Evolutionary conservation across 2,113 vertebrate species (phyloP), one percentile per base, ranked within the genome.

Genomic region (Notothenia coriiceps): DNA sequence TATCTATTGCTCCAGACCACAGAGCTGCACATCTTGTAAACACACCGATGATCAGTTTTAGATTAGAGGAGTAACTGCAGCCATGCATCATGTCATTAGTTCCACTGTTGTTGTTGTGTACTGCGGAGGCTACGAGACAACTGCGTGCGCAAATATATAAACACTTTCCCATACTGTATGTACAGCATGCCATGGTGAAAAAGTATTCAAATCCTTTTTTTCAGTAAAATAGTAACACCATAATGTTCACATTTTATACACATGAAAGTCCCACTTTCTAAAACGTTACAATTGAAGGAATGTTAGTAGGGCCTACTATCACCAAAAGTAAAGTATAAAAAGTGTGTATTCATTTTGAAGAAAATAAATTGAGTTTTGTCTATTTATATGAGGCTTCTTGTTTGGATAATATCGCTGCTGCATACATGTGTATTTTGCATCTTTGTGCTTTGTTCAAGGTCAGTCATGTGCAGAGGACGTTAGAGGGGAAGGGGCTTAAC

Each of bases 1-100:
- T 85, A 82, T 84, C 80, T 77, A 83, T 93, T 90, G 86, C 51
- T 29, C 69, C 40, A 60, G 25, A 79, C 56, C 49, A 35, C 64
- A 83, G 70, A 55, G 51, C 52, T 83, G 70, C 72, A 79, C 60
- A 77, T 91, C 79, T 73, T 76, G 44, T 78, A 73, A 80, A 84
- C 74, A 87, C 61, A 33, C 55, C 65, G 66, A 71, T 75, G 47
- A 74, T 74, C 65, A 64, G 79, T 84, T 46, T 81, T 43, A 70
- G 77, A 84, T 60, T 25, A 79, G 76, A 60, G 74, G 65, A 80
- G 40, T 51, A 70, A 78, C 78, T 78, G 87, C 83, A 49, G 20
- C 46, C 13, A 20, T 50, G 70, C 73, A 74, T 73, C 72, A 56
- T 44, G 52, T 56, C 62, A 70, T 59, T 50, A 78, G 72, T 74